Conservation (phyloP, 2,113 vertebrate species). For the Ictalurus punctatus region DNA sequence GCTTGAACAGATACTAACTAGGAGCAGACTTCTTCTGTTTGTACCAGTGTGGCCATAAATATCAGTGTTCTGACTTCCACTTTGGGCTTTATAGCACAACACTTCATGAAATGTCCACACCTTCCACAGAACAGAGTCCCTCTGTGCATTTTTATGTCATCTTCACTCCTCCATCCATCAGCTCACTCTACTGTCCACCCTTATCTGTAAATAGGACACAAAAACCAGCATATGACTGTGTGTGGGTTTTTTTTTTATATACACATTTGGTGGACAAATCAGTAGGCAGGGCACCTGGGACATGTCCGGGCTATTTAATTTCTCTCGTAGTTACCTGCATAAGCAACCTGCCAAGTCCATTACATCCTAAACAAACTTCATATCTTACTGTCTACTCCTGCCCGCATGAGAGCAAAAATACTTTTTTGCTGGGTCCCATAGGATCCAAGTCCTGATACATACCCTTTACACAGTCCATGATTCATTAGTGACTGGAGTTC, state of each 20-base stretch:
- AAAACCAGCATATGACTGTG: rapidly evolving
- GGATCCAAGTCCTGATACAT: neutral
- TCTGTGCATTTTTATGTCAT: neutral
- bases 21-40: neutral
- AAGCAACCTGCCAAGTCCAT: neutral
- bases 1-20: neutral
- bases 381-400: neutral
- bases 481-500: neutral
- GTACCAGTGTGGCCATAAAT: slow-evolving; percentile 63
- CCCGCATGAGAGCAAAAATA: neutral
- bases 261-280: neutral
- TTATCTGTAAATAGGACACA: slow-evolving; percentile 67
- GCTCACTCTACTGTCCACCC: slow-evolving; percentile 75
- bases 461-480: neutral
- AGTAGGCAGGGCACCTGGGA: neutral
- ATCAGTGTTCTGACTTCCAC: slow-evolving; percentile 76
- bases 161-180: neutral
- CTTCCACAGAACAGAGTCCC: slow-evolving; percentile 38
- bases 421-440: neutral
- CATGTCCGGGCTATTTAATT: neutral
- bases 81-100: slow-evolving; percentile 76
- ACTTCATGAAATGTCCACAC: slow-evolving; percentile 78
- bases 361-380: neutral
- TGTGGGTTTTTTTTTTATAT: neutral
- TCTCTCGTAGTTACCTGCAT: neutral